Base-by-base conservation (phyloP, 1,140 invertebrate species). In the Nylanderia fulva region DNA sequence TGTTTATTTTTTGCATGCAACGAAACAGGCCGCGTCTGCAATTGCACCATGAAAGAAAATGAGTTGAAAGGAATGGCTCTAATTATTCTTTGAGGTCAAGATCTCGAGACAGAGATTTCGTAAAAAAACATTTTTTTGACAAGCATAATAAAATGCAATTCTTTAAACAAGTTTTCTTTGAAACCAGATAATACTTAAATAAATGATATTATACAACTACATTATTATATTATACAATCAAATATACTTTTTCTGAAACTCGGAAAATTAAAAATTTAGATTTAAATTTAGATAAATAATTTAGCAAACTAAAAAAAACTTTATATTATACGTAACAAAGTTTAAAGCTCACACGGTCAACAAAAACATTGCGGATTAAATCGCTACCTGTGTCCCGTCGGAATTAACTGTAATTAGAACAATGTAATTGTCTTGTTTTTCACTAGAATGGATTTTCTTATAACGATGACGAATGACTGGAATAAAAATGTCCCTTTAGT, bases 11-110 rank as follows among this genome's bases (percentile, higher is more conserved):
- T 82, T 61, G 63, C 48, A 63, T 74, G 58, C 54, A 24, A 69
- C 68, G 42, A 21, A 56, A 63, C 66, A 60, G 64, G 84, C 77
- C 42, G 66, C 68, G 45, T 18, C 29, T 58, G 80, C 82, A 90
- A 88, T 90, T 88, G 88, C 58, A 66, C 27, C 64, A 42, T 69
- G 69, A 69, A 58, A 56, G 60, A 72, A 82, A 84, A 80, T 84
- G 80, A 85, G 85, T 84, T 75, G 75, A 84, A 86, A 90, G 76
- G 64, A 86, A 82, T 90, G 72, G 68, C 63, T 64, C 85, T 63
- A 72, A 29, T 88, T 86, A 88, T 71, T 88, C 42, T 52, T 68
- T 29, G 63, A 71, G 63, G 36, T 27, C 77, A 45, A 39, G 48
- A 33, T 87, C 45, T 48, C 45, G 56, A 42, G 24, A 18, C 60